These are phyloP conservation scores for Philopedon plagiatum DNA, from an alignment of 2,888 invertebrate species.

Conservation along the genomic window DNA sequence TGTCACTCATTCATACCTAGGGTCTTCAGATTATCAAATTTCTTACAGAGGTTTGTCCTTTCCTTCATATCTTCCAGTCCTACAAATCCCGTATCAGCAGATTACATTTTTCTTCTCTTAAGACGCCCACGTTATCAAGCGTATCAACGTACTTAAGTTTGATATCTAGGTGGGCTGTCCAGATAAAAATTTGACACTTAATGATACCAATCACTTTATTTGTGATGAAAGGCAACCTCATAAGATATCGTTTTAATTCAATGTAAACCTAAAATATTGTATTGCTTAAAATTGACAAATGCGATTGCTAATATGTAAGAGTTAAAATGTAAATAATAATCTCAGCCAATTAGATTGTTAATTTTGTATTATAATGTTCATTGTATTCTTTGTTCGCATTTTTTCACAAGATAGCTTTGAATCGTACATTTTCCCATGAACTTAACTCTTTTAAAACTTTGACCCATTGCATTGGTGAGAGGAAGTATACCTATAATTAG, in stretches of 20 bases:
- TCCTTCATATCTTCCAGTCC: too few species aligned
- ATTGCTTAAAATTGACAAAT: background rate
- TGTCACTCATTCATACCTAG: too few species aligned
- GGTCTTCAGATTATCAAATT: too few species aligned
- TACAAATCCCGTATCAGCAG: too few species aligned
- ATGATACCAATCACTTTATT: too few species aligned
- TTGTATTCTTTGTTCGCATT: slow-evolving; percentile 23
- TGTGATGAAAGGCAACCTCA: too few species aligned
- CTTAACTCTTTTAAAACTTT: slow-evolving; percentile 10
- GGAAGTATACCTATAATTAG: slow-evolving; percentile 15
- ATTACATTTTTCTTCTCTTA: too few species aligned
- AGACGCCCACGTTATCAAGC: too few species aligned
- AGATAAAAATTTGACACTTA: too few species aligned
- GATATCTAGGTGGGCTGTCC: too few species aligned
- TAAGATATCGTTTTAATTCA: background rate
- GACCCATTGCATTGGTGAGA: background rate
- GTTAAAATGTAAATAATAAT: slow-evolving; percentile 1
- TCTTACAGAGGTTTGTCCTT: too few species aligned
- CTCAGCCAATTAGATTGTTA: slow-evolving; percentile 8
- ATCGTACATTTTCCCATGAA: slow-evolving; percentile 23
- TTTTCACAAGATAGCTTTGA: slow-evolving; percentile 12
- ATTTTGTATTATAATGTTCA: slow-evolving; percentile 4
- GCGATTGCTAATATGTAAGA: background rate
- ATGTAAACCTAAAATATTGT: background rate
- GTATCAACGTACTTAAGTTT: too few species aligned